phyloP scores from a whole-genome alignment of 1,140 invertebrate genomes.

The Lucilia sericata region DNA sequence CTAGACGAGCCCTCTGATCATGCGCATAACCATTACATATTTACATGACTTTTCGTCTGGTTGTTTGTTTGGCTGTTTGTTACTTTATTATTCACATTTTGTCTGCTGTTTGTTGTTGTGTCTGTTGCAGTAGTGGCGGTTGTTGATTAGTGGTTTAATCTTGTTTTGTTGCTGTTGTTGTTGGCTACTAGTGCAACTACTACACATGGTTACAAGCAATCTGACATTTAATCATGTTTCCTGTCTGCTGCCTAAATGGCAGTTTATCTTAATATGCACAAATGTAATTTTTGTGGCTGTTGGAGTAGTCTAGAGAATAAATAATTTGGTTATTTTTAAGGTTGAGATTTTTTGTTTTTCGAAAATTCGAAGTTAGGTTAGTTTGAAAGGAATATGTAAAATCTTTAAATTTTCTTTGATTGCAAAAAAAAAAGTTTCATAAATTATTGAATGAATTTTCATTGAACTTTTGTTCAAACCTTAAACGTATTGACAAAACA shows the following conservation, averaged over 20 bases:
- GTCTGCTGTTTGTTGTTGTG: background rate
- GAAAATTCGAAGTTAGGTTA: too few relatives aligned
- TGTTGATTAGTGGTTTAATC: background rate
- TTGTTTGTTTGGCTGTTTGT: background rate
- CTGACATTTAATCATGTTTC: background rate
- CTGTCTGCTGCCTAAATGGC: conserved; percentile 1
- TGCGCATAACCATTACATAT: background rate
- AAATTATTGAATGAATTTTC: too few relatives aligned
- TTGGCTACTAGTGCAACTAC: background rate
- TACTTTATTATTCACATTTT: background rate
- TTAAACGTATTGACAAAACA: too few relatives aligned
- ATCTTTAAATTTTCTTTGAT: too few relatives aligned
- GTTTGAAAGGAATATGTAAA: too few relatives aligned
- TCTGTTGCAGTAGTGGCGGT: background rate
- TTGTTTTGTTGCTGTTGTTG: background rate
- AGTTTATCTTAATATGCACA: background rate
- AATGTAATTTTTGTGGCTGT: background rate
- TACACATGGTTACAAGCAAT: conserved; percentile 1
- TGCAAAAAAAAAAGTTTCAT: too few relatives aligned
- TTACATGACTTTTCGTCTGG: background rate
- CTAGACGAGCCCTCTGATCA: conserved; percentile 9
- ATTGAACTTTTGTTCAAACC: too few relatives aligned
- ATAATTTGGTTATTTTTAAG: too few relatives aligned
- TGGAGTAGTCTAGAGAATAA: too few relatives aligned
- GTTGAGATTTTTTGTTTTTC: too few relatives aligned